Evolutionary conservation across 1,140 invertebrate species (phyloP), one percentile per base, ranked within the genome.

Genomic region (Aradophagus sp.): DNA sequence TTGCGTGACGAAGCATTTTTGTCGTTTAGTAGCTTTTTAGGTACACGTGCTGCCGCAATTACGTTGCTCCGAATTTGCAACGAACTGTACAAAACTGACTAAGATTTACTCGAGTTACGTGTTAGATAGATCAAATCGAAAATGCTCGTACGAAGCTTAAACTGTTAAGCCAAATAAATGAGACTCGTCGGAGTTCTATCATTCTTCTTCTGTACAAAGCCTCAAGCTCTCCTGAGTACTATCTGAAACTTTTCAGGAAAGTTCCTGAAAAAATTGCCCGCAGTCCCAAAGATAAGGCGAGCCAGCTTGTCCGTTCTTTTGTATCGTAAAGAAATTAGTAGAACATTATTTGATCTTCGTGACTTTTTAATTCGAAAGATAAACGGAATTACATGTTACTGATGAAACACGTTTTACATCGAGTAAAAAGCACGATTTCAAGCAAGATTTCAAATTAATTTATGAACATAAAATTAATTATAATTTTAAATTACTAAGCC

Each of bases 151-250:
- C 45, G 38, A 36, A 67, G 63, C 63, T 67, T 67, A 58, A 67
- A 50, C 55, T 68, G 53, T 68, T 59, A 68, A 68, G 65, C 65
- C 41, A 47, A 68, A 68, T 53, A 68, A 68, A 68, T 68, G 65
- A 41, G 48, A 68, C 65, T 59, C 53, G 45, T 68, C 39, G 34
- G 32, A 53, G 38, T 52, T 52, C 23, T 39, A 68, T 59, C 65
- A 59, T 68, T 68, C 55, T 68, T 69, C 66, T 52, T n/a, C n/a
- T 62, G 50, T 23, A 48, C 36, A 23, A 45, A n/a, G 35, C 47
- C 53, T 50, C 53, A 44, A 59, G 45, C 52, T 59, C 45, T 53
- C 53, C 27, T n/a, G 45, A 53, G 55, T 53, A 19, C 34, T 52
- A 59, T 67, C 63, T 47, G 26, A 34, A 55, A 59, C 42, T 59